These are phyloP conservation scores for Trematomus loennbergii DNA, from an alignment of 2,113 vertebrate genomes.

Conservation along the genomic window DNA sequence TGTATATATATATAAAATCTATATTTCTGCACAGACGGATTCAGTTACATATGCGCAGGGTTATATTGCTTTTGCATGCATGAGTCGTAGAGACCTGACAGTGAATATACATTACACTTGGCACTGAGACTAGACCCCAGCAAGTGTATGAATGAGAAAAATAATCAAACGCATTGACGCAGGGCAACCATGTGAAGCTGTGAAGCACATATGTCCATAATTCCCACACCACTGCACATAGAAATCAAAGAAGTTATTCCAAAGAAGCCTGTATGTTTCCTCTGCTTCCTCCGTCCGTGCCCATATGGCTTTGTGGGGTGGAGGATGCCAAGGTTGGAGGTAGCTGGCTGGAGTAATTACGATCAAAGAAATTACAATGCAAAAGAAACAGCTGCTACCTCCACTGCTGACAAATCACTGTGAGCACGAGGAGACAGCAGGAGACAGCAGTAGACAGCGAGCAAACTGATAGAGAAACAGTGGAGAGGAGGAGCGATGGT, in stretches of 20 bases:
- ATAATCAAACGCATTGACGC: slow-evolving; percentile 61
- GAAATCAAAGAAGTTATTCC: slow-evolving; percentile 73
- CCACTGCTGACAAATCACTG: slow-evolving; percentile 76
- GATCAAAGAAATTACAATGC: slow-evolving; percentile 79
- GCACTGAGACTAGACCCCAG: slow-evolving; percentile 37
- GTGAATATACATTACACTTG: slow-evolving; percentile 63
- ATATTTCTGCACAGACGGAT: slow-evolving; percentile 49
- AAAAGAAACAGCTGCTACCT: slow-evolving; percentile 80
- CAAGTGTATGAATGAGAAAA: slow-evolving; percentile 50
- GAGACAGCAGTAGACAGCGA: slow-evolving; percentile 32
- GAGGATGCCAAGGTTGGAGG: slow-evolving; percentile 74
- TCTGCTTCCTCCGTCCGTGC: slow-evolving; percentile 50
- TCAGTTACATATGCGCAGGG: slow-evolving; percentile 57
- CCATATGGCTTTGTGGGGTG: slow-evolving; percentile 74
- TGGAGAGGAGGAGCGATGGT: slow-evolving; percentile 54
- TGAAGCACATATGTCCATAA: slow-evolving; percentile 72
- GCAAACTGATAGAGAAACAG: slow-evolving; percentile 28
- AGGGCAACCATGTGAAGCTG: slow-evolving; percentile 50
- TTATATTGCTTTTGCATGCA: slow-evolving; percentile 67
- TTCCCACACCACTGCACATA: slow-evolving; percentile 65
- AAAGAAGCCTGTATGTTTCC: slow-evolving; percentile 58
- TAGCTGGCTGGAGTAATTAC: slow-evolving; percentile 77
- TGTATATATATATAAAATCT: slow-evolving; percentile 17
- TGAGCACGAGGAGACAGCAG: slow-evolving; percentile 53
- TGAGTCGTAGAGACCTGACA: slow-evolving; percentile 59